A percentile compares a stretch with the other conserved stretches of the same genome.
phyloP scores from a whole-genome alignment of 2,888 invertebrate species.

The Panopea generosa region DNA sequence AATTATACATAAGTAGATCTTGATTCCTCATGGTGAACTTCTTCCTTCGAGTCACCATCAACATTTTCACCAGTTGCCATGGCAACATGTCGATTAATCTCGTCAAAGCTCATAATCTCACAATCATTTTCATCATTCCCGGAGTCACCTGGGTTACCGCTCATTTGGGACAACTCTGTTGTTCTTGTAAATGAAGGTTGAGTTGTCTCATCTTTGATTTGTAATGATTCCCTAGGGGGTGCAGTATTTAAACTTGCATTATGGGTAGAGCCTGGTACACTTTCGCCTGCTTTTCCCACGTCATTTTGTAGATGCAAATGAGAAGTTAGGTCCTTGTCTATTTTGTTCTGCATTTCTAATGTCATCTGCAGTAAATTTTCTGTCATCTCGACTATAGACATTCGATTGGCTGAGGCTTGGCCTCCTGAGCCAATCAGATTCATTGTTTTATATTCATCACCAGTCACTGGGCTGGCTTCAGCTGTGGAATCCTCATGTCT shows the following conservation, averaged over 20 bases:
- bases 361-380: slow-evolving; percentile 75
- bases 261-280: neutral
- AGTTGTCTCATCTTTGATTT: neutral
- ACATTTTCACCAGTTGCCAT: slow-evolving; percentile 13
- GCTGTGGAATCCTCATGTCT: slow-evolving; percentile 49
- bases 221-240: neutral
- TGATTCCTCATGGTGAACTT: slow-evolving; percentile 5
- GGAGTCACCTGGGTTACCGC: neutral
- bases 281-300: neutral
- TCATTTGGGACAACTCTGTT: neutral
- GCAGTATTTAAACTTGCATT: neutral
- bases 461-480: slow-evolving; percentile 59
- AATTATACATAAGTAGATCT: slow-evolving; percentile 35
- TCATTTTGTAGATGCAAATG: slow-evolving; percentile 3
- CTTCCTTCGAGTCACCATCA: slow-evolving; percentile 9
- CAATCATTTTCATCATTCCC: slow-evolving; percentile 1
- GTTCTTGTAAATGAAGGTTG: neutral
- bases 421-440: slow-evolving; percentile 43
- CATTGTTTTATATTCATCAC: slow-evolving; percentile 39
- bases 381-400: slow-evolving; percentile 73
- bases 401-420: slow-evolving; percentile 42
- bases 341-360: slow-evolving; percentile 61
- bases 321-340: slow-evolving; percentile 27
- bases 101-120: neutral
- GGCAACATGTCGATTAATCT: slow-evolving; percentile 2